These are phyloP conservation scores for Limnothrissa miodon DNA, from an alignment of 2,113 vertebrate species.

Conservation along the genomic window DNA sequence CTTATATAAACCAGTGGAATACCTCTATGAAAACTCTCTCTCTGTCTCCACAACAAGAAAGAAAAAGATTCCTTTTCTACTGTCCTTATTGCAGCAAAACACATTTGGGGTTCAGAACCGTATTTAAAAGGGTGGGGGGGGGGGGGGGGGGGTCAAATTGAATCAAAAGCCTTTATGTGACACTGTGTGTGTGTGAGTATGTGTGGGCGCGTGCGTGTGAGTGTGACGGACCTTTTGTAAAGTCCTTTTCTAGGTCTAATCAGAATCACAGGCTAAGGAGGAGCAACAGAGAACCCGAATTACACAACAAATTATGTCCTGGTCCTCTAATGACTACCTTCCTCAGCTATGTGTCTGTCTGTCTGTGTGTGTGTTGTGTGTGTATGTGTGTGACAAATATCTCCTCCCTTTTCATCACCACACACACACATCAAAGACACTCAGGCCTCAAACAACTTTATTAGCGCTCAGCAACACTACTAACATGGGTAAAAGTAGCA, in stretches of 20 bases:
- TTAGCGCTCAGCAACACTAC: too few species aligned
- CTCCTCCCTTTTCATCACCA: background rate
- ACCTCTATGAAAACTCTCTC: conserved; percentile 53
- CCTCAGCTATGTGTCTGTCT: background rate
- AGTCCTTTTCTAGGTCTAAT: background rate
- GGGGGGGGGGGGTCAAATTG: background rate
- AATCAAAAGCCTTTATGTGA: conserved; percentile 4
- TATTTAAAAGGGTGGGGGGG: background rate
- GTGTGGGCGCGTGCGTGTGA: background rate
- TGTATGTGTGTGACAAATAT: background rate
- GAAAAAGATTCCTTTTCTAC: background rate
- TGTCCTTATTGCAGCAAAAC: background rate
- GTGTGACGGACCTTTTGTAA: conserved; percentile 9
- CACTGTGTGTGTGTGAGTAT: background rate
- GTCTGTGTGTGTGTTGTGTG: too few species aligned
- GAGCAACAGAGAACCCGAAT: conserved; percentile 57
- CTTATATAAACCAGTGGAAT: conserved; percentile 60
- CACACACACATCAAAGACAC: background rate
- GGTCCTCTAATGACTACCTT: background rate
- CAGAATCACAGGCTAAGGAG: conserved; percentile 24
- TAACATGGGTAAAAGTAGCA: too few species aligned
- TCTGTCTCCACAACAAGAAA: conserved; percentile 22
- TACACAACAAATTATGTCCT: conserved; percentile 60
- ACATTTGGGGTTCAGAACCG: background rate
- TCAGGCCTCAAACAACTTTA: too few species aligned